Conservation (phyloP, 2,113 vertebrate species). For the Pristiophorus japonicus region DNA sequence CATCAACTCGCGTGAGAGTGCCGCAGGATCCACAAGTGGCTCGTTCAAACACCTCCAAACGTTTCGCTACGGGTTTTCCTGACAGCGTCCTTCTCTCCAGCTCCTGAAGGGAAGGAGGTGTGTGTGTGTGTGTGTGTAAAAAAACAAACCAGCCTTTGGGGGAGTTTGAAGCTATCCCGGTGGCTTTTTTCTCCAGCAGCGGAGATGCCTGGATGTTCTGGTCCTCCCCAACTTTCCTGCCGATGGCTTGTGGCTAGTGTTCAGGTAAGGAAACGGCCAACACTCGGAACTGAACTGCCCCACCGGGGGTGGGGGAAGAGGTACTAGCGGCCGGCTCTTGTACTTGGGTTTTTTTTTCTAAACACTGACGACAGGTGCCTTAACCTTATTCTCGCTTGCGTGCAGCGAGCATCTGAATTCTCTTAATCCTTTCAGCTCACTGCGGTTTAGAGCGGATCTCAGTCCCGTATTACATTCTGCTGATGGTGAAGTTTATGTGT, state of each 20-base stretch:
- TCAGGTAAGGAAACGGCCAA: background rate
- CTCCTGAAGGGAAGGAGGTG: too few species aligned
- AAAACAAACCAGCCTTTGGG: too few species aligned
- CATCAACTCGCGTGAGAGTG: background rate
- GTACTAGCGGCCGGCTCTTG: background rate
- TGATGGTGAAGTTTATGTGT: background rate
- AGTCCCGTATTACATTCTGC: background rate
- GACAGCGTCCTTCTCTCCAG: background rate
- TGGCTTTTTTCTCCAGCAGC: background rate
- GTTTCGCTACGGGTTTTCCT: background rate
- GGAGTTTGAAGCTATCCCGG: too few species aligned
- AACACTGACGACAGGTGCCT: background rate
- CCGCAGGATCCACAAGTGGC: constrained; percentile 5
- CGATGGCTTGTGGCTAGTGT: background rate
- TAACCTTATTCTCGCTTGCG: background rate
- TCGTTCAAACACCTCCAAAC: background rate
- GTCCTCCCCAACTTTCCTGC: background rate
- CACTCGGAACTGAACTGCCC: background rate
- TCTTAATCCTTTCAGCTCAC: background rate
- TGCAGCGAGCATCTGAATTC: background rate
- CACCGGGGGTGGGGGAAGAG: too few species aligned
- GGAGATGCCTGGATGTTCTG: background rate
- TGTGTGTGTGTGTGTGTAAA: too few species aligned
- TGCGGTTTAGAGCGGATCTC: background rate
- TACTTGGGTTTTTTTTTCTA: background rate